Percentiles rank a stretch among this genome's conserved stretches.
Conservation (phyloP, 2,113 vertebrate genomes). For the Callipepla squamata region DNA sequence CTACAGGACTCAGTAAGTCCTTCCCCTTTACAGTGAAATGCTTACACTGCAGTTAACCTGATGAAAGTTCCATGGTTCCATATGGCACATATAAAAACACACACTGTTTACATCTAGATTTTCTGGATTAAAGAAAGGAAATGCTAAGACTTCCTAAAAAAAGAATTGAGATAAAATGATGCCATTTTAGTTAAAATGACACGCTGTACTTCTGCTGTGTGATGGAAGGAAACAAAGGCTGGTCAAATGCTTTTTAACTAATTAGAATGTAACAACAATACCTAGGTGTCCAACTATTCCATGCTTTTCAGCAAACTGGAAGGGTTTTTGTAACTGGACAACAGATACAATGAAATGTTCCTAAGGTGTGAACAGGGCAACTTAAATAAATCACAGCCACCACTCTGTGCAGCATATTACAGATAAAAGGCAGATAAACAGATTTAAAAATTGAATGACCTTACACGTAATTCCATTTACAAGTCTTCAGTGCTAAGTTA, state of each 20-base stretch:
- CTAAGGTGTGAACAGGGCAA: neutral
- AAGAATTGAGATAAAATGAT: neutral
- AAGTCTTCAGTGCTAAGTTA: neutral
- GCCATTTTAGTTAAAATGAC: neutral
- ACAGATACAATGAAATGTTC: neutral
- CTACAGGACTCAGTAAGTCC: neutral
- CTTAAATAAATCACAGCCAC: neutral
- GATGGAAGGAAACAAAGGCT: neutral
- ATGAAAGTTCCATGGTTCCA: neutral
- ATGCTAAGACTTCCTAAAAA: neutral
- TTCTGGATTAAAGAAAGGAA: neutral
- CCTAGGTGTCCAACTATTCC: neutral
- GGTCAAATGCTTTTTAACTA: neutral
- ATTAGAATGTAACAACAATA: neutral
- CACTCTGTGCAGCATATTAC: neutral
- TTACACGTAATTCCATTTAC: neutral
- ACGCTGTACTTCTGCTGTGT: neutral
- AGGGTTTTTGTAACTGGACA: neutral
- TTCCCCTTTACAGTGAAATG: neutral
- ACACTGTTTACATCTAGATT: neutral
- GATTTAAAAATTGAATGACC: neutral
- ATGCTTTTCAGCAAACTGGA: neutral
- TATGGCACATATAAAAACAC: accelerated
- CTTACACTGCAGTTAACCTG: neutral
- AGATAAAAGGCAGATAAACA: neutral